Percentiles rank a stretch among this genome's conserved stretches.
These are phyloP conservation scores for Diaprepes abbreviatus DNA, from an alignment of 2,888 invertebrate genomes.

Conservation along the genomic window DNA sequence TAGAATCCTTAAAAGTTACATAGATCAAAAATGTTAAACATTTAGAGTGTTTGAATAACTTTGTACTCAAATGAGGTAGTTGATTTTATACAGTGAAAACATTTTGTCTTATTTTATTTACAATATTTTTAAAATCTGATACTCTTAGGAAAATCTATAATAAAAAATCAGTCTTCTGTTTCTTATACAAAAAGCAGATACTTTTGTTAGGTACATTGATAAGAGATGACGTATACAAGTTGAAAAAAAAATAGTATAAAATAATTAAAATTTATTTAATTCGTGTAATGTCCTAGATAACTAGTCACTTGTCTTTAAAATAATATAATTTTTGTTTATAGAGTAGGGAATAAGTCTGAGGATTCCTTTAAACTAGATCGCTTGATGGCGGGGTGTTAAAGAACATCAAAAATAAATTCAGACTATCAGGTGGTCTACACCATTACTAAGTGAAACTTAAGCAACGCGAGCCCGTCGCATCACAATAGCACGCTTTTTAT, in stretches of 20 bases:
- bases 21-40: slow-evolving; percentile 50
- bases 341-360: too few species aligned
- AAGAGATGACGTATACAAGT: slow-evolving; percentile 42
- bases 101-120: slow-evolving; percentile 36
- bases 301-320: neutral
- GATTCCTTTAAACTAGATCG: too few species aligned
- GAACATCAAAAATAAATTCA: too few species aligned
- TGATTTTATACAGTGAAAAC: slow-evolving; percentile 44
- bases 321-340: too few species aligned
- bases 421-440: too few species aligned
- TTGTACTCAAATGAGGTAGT: slow-evolving; percentile 51
- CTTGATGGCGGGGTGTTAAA: too few species aligned
- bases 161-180: slow-evolving; percentile 50
- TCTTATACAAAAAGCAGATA: slow-evolving; percentile 33
- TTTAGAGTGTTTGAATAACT: slow-evolving; percentile 38
- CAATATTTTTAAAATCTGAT: slow-evolving; percentile 44
- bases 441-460: too few species aligned
- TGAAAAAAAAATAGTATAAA: slow-evolving; percentile 16
- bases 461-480: too few species aligned
- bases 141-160: slow-evolving; percentile 46
- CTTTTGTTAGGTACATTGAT: slow-evolving; percentile 41
- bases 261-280: neutral
- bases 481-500: too few species aligned
- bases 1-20: slow-evolving; percentile 54
- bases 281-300: neutral